A percentile compares a stretch with the other conserved stretches of the same genome.
These are phyloP conservation scores for Typhlomys cinereus DNA, from an alignment of 2,113 vertebrate genomes.

Conservation along the genomic window DNA sequence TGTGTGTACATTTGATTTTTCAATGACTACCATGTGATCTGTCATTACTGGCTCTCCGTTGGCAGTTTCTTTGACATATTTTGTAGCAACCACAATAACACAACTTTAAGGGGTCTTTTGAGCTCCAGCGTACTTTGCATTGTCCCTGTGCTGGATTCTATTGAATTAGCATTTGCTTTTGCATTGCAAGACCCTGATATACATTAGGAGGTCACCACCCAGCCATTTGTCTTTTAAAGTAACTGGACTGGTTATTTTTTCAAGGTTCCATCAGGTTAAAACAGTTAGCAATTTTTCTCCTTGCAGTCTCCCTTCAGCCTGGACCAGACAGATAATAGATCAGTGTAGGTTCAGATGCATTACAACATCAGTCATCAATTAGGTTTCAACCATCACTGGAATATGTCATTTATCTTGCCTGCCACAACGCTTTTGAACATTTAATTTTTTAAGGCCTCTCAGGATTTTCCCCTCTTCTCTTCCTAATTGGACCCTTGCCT, in stretches of 20 bases:
- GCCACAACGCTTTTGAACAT: conserved; percentile 85
- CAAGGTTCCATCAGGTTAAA: conserved; percentile 87
- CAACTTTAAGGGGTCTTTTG: conserved; percentile 66
- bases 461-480: conserved; percentile 74
- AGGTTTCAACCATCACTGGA: conserved; percentile 85
- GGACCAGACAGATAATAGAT: conserved; percentile 87
- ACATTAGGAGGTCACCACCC: conserved; percentile 84
- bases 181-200: conserved; percentile 83
- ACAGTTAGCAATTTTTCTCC: conserved; percentile 89
- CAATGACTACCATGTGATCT: background rate
- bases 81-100: conserved; percentile 27
- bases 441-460: conserved; percentile 88
- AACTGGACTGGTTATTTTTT: conserved; percentile 83
- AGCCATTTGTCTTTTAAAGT: conserved; percentile 86
- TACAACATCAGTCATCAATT: conserved; percentile 91
- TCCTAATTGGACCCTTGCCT: conserved; percentile 81
- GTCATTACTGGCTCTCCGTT: background rate
- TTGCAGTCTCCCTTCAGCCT: conserved; percentile 85
- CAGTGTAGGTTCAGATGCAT: conserved; percentile 87
- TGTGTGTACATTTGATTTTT: conserved; percentile 40
- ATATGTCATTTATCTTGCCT: conserved; percentile 88
- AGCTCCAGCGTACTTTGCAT: conserved; percentile 61
- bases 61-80: conserved; percentile 55
- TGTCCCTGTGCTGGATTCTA: conserved; percentile 77
- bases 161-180: conserved; percentile 89